Evolutionary conservation across 2,797 vertebrate genomes (phyloP).

Genomic region (Cossypha polioptera): DNA sequence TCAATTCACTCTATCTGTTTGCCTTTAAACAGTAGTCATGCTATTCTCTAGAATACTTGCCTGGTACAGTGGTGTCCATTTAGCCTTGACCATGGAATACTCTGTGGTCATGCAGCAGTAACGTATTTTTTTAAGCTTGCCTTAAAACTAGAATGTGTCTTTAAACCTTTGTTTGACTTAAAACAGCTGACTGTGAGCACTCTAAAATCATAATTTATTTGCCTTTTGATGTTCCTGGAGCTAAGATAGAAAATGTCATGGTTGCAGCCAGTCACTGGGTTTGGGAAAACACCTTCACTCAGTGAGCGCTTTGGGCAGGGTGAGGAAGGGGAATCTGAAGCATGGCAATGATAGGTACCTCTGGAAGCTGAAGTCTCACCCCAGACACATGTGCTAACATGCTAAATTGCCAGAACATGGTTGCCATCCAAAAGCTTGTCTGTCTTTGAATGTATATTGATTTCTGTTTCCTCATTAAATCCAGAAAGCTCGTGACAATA

Average conservation of each 20-base stretch:
- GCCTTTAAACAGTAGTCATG: background rate
- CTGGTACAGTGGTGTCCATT: background rate
- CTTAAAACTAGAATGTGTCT: background rate
- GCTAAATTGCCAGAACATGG: background rate
- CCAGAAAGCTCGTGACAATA: slow-evolving; percentile 69
- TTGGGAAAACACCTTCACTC: background rate
- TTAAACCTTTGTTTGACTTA: background rate
- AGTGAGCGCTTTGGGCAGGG: background rate
- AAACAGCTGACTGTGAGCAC: background rate
- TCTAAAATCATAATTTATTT: background rate
- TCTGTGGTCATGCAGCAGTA: background rate
- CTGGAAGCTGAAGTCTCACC: background rate
- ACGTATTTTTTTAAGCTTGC: background rate
- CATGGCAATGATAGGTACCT: background rate
- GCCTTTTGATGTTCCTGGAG: background rate
- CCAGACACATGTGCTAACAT: background rate
- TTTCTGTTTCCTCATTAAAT: background rate
- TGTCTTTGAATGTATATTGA: background rate
- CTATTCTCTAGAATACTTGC: background rate
- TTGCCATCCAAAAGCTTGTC: background rate
- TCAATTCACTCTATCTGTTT: slow-evolving; percentile 21
- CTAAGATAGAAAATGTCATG: background rate
- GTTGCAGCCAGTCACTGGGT: background rate
- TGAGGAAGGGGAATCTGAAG: background rate
- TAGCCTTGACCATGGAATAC: background rate